phyloP scores from a whole-genome alignment of 2,888 invertebrate genomes.

The Apamea sordens region DNA sequence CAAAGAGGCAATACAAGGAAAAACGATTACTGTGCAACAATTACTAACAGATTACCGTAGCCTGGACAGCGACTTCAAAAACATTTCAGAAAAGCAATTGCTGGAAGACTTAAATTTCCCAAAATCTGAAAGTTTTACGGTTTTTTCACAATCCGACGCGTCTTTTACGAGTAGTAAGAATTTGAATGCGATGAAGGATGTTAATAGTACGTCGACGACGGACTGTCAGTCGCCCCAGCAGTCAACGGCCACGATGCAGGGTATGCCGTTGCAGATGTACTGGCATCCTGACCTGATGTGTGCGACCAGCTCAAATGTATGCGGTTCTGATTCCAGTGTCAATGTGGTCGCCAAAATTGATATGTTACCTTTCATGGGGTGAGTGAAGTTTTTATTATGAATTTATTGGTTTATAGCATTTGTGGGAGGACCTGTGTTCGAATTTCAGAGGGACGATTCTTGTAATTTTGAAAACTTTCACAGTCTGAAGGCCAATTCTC shows the following conservation, averaged over 20 bases:
- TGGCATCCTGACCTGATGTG: slow-evolving; percentile 68
- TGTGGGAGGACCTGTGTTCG: background rate
- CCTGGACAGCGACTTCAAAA: slow-evolving; percentile 39
- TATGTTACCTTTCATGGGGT: slow-evolving; percentile 85
- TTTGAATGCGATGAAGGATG: slow-evolving; percentile 53
- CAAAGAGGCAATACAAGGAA: slow-evolving; percentile 56
- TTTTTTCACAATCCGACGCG: background rate
- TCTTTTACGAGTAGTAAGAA: slow-evolving; percentile 76
- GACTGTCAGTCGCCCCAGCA: background rate
- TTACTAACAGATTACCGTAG: slow-evolving; percentile 72
- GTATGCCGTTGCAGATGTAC: slow-evolving; percentile 51
- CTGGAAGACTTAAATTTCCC: slow-evolving; percentile 52
- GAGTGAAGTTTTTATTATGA: slow-evolving; percentile 61
- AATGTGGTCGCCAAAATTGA: slow-evolving; percentile 82
- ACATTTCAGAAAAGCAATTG: slow-evolving; percentile 61
- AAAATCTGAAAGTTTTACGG: slow-evolving; percentile 30
- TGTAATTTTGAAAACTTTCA: no score
- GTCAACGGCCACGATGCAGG: background rate
- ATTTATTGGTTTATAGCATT: background rate
- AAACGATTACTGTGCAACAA: slow-evolving; percentile 73
- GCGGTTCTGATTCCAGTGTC: slow-evolving; percentile 70
- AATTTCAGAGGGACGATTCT: no score
- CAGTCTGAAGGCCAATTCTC: no score
- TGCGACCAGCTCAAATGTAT: slow-evolving; percentile 59
- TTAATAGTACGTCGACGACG: slow-evolving; percentile 2